Conservation (phyloP, 2,888 invertebrate genomes). For the Drosophila sordidapex region DNA sequence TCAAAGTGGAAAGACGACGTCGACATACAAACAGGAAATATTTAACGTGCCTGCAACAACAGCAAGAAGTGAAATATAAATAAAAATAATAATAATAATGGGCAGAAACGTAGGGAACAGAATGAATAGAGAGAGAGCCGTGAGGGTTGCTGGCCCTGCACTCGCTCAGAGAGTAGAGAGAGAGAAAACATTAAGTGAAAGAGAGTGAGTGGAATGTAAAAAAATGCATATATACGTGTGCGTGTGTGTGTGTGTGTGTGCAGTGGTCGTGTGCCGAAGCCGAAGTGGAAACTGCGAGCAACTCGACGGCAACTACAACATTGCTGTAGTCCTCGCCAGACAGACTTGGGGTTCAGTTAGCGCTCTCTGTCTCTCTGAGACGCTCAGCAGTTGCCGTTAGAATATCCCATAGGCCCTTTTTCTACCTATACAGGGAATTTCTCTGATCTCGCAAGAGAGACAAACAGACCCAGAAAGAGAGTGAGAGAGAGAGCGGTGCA, state of each 20-base stretch:
- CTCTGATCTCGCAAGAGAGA: conserved; percentile 48
- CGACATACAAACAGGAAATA: conserved; percentile 80
- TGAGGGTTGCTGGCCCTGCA: conserved; percentile 67
- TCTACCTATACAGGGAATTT: conserved; percentile 61
- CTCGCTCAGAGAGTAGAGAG: conserved; percentile 43
- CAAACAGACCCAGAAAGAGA: conserved; percentile 4
- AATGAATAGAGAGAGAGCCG: conserved; percentile 33
- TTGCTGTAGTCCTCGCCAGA: conserved; percentile 54
- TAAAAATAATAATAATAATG: conserved; percentile 80
- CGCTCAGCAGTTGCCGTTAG: conserved; percentile 60
- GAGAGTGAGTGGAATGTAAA: conserved; percentile 18
- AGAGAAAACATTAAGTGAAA: conserved; percentile 25
- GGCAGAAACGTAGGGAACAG: conserved; percentile 72
- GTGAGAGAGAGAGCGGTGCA: conserved; percentile 2
- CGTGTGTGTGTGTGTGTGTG: conserved; percentile 36
- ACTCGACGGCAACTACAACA: conserved; percentile 14
- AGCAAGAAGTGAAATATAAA: conserved; percentile 69
- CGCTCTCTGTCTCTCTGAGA: conserved; percentile 6
- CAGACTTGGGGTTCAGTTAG: conserved; percentile 40
- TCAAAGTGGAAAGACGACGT: conserved; percentile 62
- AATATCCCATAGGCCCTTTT: conserved; percentile 65
- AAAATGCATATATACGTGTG: conserved; percentile 37
- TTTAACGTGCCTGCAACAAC: conserved; percentile 78
- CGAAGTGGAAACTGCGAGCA: conserved; percentile 23
- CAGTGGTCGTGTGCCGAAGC: conserved; percentile 61